A percentile compares a stretch with the other conserved stretches of the same genome.
Conservation (phyloP, 2,797 vertebrate genomes). For the Lepilemur ruficaudatus region DNA sequence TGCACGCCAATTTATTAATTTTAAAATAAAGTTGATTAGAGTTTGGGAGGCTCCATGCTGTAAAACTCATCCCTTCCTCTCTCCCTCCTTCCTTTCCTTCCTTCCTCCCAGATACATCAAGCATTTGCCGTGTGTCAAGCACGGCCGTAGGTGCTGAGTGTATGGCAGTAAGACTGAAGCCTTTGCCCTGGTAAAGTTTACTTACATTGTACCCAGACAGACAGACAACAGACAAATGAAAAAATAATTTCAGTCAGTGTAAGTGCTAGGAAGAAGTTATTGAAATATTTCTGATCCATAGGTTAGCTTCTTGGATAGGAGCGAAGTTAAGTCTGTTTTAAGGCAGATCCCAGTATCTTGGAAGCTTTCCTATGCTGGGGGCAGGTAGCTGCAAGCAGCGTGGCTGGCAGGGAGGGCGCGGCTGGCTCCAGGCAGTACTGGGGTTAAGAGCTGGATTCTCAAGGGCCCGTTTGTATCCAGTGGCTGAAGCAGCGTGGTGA, state of each 20-base stretch:
- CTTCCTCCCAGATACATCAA: background rate
- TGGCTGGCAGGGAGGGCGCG: background rate
- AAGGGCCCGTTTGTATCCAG: rapidly evolving
- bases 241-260: background rate
- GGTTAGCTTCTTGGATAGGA: background rate
- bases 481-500: background rate
- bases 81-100: background rate
- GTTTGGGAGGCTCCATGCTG: background rate
- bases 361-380: background rate
- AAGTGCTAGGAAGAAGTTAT: background rate
- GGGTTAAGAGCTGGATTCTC: background rate
- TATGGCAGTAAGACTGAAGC: background rate
- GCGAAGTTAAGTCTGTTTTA: background rate
- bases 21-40: background rate
- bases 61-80: background rate
- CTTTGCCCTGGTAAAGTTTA: background rate
- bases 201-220: background rate
- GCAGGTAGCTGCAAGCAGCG: background rate
- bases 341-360: background rate
- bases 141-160: rapidly evolving
- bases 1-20: background rate
- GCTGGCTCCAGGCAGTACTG: background rate
- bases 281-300: background rate
- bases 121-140: background rate
- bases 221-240: background rate